Conservation (phyloP, 2,113 vertebrate genomes). For the Tetrax tetrax region DNA sequence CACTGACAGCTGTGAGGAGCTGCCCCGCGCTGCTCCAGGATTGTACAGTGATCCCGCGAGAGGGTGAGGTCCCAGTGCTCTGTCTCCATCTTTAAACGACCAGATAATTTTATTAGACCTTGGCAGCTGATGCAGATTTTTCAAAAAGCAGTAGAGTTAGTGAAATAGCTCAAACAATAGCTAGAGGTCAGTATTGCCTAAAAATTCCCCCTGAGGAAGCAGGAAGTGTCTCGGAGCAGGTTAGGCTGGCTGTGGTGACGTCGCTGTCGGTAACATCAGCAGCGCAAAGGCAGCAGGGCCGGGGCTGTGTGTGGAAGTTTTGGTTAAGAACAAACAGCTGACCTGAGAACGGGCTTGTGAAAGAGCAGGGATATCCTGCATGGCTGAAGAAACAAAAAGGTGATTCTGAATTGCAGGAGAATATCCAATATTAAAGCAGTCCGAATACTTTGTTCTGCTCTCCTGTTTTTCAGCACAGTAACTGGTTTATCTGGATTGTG, state of each 20-base stretch:
- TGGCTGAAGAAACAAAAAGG: neutral
- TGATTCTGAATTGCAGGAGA: neutral
- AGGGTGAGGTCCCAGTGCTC: neutral
- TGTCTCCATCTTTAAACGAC: neutral
- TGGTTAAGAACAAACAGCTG: neutral
- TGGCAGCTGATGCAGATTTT: neutral
- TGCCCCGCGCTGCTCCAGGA: neutral
- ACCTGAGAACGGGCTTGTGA: neutral
- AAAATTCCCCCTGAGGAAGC: neutral
- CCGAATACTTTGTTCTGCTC: neutral
- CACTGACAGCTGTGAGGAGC: neutral
- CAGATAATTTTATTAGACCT: neutral
- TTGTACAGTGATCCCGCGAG: neutral
- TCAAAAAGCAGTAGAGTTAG: neutral
- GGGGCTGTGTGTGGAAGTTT: neutral
- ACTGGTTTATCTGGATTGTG: neutral
- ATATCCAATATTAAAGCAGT: neutral
- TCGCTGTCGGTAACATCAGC: neutral
- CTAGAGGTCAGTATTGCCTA: slow-evolving; percentile 55
- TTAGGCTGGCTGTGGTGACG: neutral
- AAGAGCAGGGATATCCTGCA: neutral
- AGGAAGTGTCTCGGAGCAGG: neutral
- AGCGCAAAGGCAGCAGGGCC: neutral
- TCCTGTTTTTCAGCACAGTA: neutral
- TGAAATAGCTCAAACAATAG: neutral